A percentile compares a stretch with the other conserved stretches of the same genome.
phyloP scores from a whole-genome alignment of 1,140 invertebrate species.

The Metopolophium dirhodum region DNA sequence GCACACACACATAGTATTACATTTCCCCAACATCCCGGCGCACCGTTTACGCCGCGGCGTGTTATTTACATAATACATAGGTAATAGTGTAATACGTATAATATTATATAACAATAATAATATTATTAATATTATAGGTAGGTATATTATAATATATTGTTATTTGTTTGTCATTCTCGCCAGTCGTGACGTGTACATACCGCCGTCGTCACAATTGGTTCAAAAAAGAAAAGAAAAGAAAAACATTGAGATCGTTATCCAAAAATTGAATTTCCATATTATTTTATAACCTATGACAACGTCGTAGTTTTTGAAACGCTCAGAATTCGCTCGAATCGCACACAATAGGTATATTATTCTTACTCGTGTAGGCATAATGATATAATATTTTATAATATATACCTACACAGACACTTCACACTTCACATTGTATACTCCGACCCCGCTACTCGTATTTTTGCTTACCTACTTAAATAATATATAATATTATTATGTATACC shows the following conservation, averaged over 20 bases:
- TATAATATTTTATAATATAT: not conserved
- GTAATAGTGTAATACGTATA: not conserved
- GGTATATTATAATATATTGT: not conserved
- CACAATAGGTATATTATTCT: not conserved
- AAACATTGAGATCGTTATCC: not conserved
- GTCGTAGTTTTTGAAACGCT: not conserved
- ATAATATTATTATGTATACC: not conserved
- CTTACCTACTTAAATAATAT: not conserved
- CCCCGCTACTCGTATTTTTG: not conserved
- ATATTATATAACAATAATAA: not conserved
- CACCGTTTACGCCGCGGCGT: not conserved
- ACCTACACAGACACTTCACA: not conserved
- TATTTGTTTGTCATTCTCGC: not conserved
- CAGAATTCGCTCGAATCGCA: not conserved
- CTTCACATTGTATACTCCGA: not conserved
- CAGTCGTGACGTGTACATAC: not conserved
- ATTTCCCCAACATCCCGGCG: not conserved
- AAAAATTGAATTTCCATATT: not conserved
- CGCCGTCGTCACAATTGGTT: not conserved
- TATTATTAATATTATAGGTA: not conserved
- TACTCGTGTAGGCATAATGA: not conserved
- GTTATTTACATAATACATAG: not conserved
- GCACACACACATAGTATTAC: not conserved
- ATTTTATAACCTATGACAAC: constrained; percentile 16
- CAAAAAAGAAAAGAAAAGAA: not conserved